Base-by-base conservation (phyloP, 2,797 vertebrate genomes). In the Sebastes iracundus region DNA sequence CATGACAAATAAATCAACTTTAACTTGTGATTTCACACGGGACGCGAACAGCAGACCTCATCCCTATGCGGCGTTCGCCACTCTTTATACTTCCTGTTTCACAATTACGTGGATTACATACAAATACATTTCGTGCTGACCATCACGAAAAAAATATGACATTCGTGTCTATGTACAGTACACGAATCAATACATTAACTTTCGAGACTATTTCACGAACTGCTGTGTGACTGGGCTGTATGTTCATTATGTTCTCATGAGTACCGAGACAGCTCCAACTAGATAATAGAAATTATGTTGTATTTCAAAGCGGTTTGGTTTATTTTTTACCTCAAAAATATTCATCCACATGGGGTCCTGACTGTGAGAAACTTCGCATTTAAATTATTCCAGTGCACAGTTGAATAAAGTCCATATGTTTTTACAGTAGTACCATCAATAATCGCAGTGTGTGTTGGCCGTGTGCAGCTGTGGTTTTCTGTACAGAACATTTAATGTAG, bases 401-500 rank as follows among this genome's bases (percentile, higher is more conserved):
- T 38, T 38, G 13, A 38, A 38, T 14, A 38, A 38, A 38, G 35
- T 38, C 14, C 14, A 42, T 42, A 16, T 16, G 3, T 20, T 52
- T 49, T 33, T 33, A 33, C 13, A 69, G 49, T 22, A 3, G 5
- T n/a, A 16, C 6, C 7, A 11, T 23, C 12, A 25, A 16, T 28
- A 71, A 2, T 14, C 32, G 35, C 42, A 2, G 33, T 52, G 22
- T 38, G 46, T 53, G 22, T 27, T 58, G 25, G 7, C 12, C 6
- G 35, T 23, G 6, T 33, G 22, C 72, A 56, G 61, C n/a, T 32
- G 56, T 64, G 11, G 18, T 58, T 69, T 52, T 63, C 30, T 32
- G 27, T 63, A 22, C 75, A 77, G 70, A 56, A 77, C 32, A 65
- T 76, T 22, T 81, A 61, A 78, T 68, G 46, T 27, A 14, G 55